Base-by-base conservation (phyloP, 2,888 invertebrate genomes). In the Agonum fuliginosum region DNA sequence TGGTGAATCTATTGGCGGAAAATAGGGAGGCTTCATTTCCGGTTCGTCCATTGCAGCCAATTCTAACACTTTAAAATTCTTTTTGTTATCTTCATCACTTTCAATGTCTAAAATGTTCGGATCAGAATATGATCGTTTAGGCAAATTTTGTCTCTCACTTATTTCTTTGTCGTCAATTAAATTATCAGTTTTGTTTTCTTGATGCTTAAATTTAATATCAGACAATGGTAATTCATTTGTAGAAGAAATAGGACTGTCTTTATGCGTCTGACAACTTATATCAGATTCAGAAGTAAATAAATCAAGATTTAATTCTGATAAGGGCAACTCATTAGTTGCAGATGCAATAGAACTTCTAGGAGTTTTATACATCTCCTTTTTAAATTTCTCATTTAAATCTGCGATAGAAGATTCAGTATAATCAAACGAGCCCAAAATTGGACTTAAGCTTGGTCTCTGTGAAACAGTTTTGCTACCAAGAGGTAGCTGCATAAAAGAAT, bases 241-340 rank as follows among this genome's bases (percentile, higher is more conserved):
- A 62, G 84, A 83, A 19, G 80, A 81, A 46, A 58, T 71, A 41
- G 62, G 27, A 79, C 78, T 77, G 78, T 79, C 74, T 65, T 71
- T 73, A 22, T 76, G 67, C 8, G 30, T 41, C 6, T 20, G 24
- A 37, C 83, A 80, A 74, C 81, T 24, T 19, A 65, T 8, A 67
- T 78, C 77, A 71, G 78, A 78, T 70, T 81, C 84, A 1, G 85
- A 84, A 0, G 86, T 86, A 78, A 86, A 86, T 37, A 86, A 78
- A 8, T 85, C 85, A 70, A 87, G 80, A 82, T 87, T 87, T 27
- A 86, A 80, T 81, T 86, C 90, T 78, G 92, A 92, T 82, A 92
- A 86, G 77, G 92, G 92, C 82, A 92, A 86, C 86, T 92, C 92
- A 87, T 92, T 92, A 79, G 91, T 92, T n/a, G 92, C 89, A 71